Base-by-base conservation (phyloP, 1,140 invertebrate genomes). In the Orussus abietinus region DNA sequence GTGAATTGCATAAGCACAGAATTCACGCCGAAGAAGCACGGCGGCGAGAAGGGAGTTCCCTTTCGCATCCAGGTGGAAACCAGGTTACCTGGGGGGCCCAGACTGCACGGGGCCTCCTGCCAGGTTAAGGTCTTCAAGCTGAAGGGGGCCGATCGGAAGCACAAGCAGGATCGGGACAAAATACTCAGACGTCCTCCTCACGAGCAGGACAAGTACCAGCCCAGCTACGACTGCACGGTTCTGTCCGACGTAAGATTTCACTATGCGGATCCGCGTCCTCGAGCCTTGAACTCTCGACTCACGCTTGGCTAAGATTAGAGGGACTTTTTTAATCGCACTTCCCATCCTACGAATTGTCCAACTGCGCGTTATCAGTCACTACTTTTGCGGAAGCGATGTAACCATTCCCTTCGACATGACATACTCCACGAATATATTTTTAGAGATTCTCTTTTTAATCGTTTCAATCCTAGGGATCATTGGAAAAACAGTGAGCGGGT, bases 1-100 rank as follows among this genome's bases (percentile, higher is more conserved):
- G 86, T 97, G 2, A 94, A 98, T 70, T 96, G 92, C 65, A 97
- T 97, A 44, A 96, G 92, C 46, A 97, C 95, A 3, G 95, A 97
- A 73, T 98, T 98, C 65, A 97, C 95, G 1, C 90, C 92, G 1
- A 96, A 96, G 64, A 97, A 97, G 66, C 95, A 98, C 72, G 95
- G 95, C 17, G 94, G 95, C 3, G 94, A 97, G 69, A 97, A 97
- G 68, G 95, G 94, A 4, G 93, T 97, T 7, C 94, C 94, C 17
- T 97, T 98, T 74, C 80, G 94, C 13, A 86, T 98, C 46, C 91
- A 96, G 72, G 88, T 97, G 36, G 90, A 92, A 74, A 92, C 89
- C 0, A 55, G 69, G 52, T 12, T 69, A 20, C 51, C 58, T 20
- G 51, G 66, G 50, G 63, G 62, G 18, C 49, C 62, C 38, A 75